These are phyloP conservation scores for Cerceris rybyensis DNA, from an alignment of 2,888 invertebrate species.

Conservation along the genomic window DNA sequence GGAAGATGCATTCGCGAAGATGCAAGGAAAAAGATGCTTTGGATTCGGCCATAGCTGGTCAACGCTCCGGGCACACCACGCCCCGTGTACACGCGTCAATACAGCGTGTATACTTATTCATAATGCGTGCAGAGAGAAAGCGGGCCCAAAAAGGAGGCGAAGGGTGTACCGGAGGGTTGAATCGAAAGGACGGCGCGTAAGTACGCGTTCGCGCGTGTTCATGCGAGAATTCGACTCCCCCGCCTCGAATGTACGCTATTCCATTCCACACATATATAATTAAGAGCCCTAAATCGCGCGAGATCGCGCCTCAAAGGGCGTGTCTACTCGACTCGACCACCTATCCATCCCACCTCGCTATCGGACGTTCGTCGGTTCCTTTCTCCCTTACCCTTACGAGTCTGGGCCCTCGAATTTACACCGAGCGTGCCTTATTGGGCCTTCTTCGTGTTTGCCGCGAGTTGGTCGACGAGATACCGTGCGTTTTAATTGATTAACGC, in stretches of 20 bases:
- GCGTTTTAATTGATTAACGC: slow-evolving; percentile 22
- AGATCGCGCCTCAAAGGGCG: slow-evolving; percentile 76
- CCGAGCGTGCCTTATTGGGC: slow-evolving; percentile 42
- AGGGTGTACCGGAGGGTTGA: slow-evolving; percentile 37
- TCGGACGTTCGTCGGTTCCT: slow-evolving; percentile 60
- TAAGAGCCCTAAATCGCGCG: slow-evolving; percentile 80
- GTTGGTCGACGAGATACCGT: slow-evolving; percentile 15
- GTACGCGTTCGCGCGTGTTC: slow-evolving; percentile 26
- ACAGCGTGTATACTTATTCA: slow-evolving; percentile 75
- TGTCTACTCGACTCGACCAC: slow-evolving; percentile 65
- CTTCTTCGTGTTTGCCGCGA: slow-evolving; percentile 22
- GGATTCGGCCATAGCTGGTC: slow-evolving; percentile 69
- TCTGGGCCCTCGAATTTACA: slow-evolving; percentile 55
- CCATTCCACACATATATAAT: slow-evolving; percentile 77
- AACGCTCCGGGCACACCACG: slow-evolving; percentile 74
- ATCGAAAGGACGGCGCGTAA: slow-evolving; percentile 23
- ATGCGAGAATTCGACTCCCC: slow-evolving; percentile 63
- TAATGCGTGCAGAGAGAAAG: slow-evolving; percentile 64
- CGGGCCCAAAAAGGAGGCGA: slow-evolving; percentile 14
- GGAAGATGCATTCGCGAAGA: slow-evolving; percentile 36
- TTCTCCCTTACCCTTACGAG: slow-evolving; percentile 29
- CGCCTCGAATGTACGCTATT: slow-evolving; percentile 69
- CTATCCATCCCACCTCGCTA: slow-evolving; percentile 68
- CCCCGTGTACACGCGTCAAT: slow-evolving; percentile 72
- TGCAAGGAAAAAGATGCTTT: slow-evolving; percentile 60